phyloP scores from a whole-genome alignment of 2,113 vertebrate species.

The Nycticorax nycticorax region DNA sequence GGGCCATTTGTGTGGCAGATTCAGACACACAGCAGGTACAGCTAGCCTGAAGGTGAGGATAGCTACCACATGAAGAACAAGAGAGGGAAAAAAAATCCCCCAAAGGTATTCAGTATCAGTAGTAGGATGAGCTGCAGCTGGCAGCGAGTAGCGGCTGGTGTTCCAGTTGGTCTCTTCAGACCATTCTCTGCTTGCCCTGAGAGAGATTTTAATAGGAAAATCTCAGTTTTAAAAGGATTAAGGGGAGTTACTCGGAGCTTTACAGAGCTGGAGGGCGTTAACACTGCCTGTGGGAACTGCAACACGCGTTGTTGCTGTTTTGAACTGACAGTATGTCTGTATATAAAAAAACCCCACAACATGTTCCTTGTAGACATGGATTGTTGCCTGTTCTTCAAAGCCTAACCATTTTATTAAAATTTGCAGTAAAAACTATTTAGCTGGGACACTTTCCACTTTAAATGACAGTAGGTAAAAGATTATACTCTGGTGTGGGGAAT shows the following conservation, averaged over 20 bases:
- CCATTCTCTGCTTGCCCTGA: background rate
- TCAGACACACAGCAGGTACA: background rate
- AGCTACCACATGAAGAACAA: background rate
- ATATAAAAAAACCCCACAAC: background rate
- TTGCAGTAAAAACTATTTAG: background rate
- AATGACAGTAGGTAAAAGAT: background rate
- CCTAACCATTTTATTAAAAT: background rate
- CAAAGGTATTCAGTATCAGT: background rate
- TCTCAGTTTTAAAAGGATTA: background rate
- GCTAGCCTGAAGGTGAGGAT: background rate
- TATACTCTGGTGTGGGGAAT: rapidly evolving
- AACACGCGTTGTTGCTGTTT: rapidly evolving
- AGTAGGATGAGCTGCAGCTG: background rate
- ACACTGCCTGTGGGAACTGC: background rate
- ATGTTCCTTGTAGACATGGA: background rate
- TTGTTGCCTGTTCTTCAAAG: background rate
- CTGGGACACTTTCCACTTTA: background rate
- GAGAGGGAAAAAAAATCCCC: rapidly evolving
- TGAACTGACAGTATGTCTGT: background rate
- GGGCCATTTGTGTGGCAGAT: background rate
- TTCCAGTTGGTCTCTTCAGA: background rate
- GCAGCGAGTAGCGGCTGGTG: background rate
- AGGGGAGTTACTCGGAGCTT: background rate
- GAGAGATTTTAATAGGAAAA: background rate
- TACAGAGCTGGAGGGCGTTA: background rate